A percentile compares a stretch with the other conserved stretches of the same genome.
Conservation (phyloP, 1,140 invertebrate species). For the Lepidurus packardi region DNA sequence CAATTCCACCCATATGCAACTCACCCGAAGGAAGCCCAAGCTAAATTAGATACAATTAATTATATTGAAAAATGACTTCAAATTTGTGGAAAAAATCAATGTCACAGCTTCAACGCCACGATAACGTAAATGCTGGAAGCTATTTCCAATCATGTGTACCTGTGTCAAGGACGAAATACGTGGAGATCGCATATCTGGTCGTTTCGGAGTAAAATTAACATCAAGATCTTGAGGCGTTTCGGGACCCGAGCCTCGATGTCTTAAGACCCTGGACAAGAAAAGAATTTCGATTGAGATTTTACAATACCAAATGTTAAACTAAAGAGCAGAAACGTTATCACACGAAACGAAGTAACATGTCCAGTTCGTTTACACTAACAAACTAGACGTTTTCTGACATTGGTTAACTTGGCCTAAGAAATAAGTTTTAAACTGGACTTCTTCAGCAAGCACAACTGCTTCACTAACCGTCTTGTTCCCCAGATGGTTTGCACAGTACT, state of each 20-base stretch:
- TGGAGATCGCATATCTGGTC: neutral
- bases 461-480: neutral
- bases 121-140: too few relatives aligned
- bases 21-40: neutral
- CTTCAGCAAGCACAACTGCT: neutral
- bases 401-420: too few relatives aligned
- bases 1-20: neutral
- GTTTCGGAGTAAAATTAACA: neutral
- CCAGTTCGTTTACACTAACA: neutral
- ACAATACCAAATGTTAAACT: too few relatives aligned
- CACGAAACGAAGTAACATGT: neutral
- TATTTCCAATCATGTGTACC: neutral
- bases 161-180: neutral
- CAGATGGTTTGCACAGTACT: slow-evolving; percentile 21
- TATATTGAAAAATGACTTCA: neutral
- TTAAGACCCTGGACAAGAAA: neutral
- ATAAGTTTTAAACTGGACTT: too few relatives aligned
- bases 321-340: too few relatives aligned
- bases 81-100: neutral
- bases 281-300: neutral
- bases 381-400: too few relatives aligned
- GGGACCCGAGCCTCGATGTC: neutral
- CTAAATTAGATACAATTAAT: neutral
- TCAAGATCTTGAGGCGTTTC: neutral
- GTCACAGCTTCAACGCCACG: too few relatives aligned